Percentiles rank a stretch among this genome's conserved stretches.
These are phyloP conservation scores for Xiphophorus hellerii DNA, from an alignment of 2,113 vertebrate genomes.

Conservation along the genomic window DNA sequence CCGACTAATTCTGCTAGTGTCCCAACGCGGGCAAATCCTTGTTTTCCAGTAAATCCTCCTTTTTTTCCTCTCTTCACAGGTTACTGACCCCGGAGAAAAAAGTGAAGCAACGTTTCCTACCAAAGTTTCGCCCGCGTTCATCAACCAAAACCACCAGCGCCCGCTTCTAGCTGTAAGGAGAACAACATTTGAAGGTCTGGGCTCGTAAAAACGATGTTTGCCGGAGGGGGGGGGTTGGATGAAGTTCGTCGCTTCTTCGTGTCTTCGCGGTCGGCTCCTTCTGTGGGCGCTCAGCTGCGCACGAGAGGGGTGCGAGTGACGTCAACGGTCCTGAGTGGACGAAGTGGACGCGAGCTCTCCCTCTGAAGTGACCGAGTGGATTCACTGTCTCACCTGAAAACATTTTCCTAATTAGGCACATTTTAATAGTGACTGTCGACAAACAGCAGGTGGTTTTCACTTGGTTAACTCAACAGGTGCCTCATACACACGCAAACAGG, in stretches of 20 bases:
- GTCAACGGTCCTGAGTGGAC: conserved; percentile 53
- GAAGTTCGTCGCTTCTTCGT: neutral
- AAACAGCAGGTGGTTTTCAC: neutral
- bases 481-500: too few relatives aligned
- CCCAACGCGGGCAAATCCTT: conserved; percentile 31
- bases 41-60: conserved; percentile 42
- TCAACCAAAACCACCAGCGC: conserved; percentile 63
- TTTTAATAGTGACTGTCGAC: too few relatives aligned
- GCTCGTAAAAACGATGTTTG: neutral
- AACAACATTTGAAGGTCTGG: conserved; percentile 53
- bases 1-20: neutral
- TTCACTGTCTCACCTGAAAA: neutral
- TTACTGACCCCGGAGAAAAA: conserved; percentile 63
- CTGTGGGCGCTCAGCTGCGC: conserved; percentile 28
- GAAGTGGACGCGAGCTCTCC: conserved; percentile 8
- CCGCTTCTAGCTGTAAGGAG: conserved; percentile 31
- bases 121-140: conserved; percentile 1
- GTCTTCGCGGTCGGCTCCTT: conserved; percentile 1
- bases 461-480: neutral
- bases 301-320: conserved; percentile 57
- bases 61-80: conserved; percentile 47
- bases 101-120: conserved; percentile 9
- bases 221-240: conserved; percentile 20
- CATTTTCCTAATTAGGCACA: neutral
- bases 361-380: conserved; percentile 7